Conservation (phyloP, 2,888 invertebrate species). For the Patella depressa region DNA sequence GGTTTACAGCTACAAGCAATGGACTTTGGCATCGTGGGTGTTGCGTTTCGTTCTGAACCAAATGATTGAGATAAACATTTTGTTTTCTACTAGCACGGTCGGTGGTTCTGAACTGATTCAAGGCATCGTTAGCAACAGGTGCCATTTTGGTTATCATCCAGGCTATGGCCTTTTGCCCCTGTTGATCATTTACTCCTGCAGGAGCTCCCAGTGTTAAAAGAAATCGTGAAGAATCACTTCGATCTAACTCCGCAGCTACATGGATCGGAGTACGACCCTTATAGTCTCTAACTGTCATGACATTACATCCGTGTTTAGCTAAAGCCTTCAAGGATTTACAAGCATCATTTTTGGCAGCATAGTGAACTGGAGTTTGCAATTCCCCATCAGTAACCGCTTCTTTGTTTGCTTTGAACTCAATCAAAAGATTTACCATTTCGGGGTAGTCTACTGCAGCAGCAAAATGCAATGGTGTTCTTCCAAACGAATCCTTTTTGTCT, state of each 20-base stretch:
- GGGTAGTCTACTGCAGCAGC: conserved; percentile 69
- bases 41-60: conserved; percentile 57
- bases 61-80: conserved; percentile 59
- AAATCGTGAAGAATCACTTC: conserved; percentile 67
- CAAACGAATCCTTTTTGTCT: conserved; percentile 59
- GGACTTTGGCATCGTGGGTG: conserved; percentile 7
- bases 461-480: conserved; percentile 68
- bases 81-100: conserved; percentile 69
- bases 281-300: conserved; percentile 60
- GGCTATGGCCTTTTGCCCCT: conserved; percentile 62
- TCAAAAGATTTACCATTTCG: conserved; percentile 66
- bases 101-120: conserved; percentile 64
- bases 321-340: conserved; percentile 58
- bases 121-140: conserved; percentile 65
- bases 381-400: conserved; percentile 63
- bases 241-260: conserved; percentile 69
- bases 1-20: conserved; percentile 58
- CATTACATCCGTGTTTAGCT: conserved; percentile 59
- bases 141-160: conserved; percentile 71
- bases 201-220: conserved; percentile 63
- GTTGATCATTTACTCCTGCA: conserved; percentile 57
- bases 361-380: conserved; percentile 67
- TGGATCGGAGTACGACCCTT: conserved; percentile 69
- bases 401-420: conserved; percentile 61
- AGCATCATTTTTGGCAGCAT: conserved; percentile 69